Conservation (phyloP, 2,888 invertebrate genomes). For the Diloba caeruleocephala region DNA sequence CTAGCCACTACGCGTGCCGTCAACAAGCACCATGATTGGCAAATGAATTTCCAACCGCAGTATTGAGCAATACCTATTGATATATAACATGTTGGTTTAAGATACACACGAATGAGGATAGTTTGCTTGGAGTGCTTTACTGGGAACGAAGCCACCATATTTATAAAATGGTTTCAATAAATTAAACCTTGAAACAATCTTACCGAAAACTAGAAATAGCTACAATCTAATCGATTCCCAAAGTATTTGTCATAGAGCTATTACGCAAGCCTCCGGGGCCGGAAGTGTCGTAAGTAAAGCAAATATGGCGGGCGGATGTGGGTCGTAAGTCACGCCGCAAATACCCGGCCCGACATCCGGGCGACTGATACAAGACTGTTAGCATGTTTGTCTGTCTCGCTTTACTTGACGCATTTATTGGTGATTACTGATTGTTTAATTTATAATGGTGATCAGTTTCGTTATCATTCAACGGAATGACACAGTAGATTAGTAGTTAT, state of each 20-base stretch:
- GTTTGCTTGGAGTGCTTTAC: too few relatives aligned
- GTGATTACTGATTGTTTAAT: conserved; percentile 38
- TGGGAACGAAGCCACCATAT: too few relatives aligned
- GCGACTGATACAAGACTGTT: conserved; percentile 62
- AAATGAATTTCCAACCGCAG: too few relatives aligned
- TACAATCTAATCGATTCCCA: conserved; percentile 33
- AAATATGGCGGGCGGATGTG: conserved; percentile 85
- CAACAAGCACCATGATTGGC: too few relatives aligned
- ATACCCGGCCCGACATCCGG: conserved; percentile 76
- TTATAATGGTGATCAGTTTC: conserved; percentile 4
- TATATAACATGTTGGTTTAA: too few relatives aligned
- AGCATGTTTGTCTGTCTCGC: conserved; percentile 48
- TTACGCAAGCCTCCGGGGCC: conserved; percentile 59
- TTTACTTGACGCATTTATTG: conserved; percentile 24
- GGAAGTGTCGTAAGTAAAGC: conserved; percentile 78
- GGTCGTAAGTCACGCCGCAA: conserved; percentile 85
- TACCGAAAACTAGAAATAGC: conserved; percentile 1
- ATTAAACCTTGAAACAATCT: conserved; percentile 12
- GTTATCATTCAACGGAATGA: too few relatives aligned
- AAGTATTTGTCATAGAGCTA: conserved; percentile 61
- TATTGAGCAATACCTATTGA: too few relatives aligned
- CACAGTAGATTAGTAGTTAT: too few relatives aligned
- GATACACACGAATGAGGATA: too few relatives aligned
- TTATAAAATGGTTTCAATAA: too few relatives aligned
- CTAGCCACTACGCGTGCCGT: too few relatives aligned